Evolutionary conservation across 2,888 invertebrate species (phyloP).

Genomic region (Oegoconia quadripuncta): DNA sequence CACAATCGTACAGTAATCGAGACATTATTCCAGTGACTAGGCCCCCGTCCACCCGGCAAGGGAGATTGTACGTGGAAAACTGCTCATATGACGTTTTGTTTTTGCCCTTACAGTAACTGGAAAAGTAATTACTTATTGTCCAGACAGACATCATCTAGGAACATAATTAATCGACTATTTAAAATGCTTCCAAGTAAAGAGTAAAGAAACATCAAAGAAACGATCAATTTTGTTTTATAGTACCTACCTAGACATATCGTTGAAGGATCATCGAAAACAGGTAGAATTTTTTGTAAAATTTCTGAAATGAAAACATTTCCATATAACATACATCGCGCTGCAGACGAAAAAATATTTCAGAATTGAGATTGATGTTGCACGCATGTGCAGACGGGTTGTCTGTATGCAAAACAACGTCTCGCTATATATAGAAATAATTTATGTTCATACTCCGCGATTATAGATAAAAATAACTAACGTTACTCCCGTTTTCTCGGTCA

Average conservation of each 20-base stretch:
- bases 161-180: too few relatives aligned
- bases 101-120: too few relatives aligned
- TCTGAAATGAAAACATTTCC: neutral
- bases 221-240: neutral
- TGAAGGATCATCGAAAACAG: too few relatives aligned
- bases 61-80: slow-evolving; percentile 48
- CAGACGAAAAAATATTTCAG: slow-evolving; percentile 76
- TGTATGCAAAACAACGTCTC: slow-evolving; percentile 73
- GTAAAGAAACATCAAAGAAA: too few relatives aligned
- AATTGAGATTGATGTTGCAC: slow-evolving; percentile 78
- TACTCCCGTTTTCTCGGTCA: slow-evolving; percentile 62
- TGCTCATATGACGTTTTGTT: slow-evolving; percentile 35
- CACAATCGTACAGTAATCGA: slow-evolving; percentile 44
- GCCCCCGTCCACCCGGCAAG: slow-evolving; percentile 46
- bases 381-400: slow-evolving; percentile 76
- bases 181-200: too few relatives aligned
- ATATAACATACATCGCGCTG: slow-evolving; percentile 24
- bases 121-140: too few relatives aligned
- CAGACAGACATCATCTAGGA: too few relatives aligned
- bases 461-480: slow-evolving; percentile 69
- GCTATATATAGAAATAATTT: slow-evolving; percentile 78
- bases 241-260: too few relatives aligned
- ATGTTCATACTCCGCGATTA: slow-evolving; percentile 76
- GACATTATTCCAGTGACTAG: slow-evolving; percentile 64
- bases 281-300: neutral